A percentile compares a stretch with the other conserved stretches of the same genome.
Evolutionary conservation across 2,797 vertebrate genomes (phyloP).

Genomic region (Eremophila alpestris): DNA sequence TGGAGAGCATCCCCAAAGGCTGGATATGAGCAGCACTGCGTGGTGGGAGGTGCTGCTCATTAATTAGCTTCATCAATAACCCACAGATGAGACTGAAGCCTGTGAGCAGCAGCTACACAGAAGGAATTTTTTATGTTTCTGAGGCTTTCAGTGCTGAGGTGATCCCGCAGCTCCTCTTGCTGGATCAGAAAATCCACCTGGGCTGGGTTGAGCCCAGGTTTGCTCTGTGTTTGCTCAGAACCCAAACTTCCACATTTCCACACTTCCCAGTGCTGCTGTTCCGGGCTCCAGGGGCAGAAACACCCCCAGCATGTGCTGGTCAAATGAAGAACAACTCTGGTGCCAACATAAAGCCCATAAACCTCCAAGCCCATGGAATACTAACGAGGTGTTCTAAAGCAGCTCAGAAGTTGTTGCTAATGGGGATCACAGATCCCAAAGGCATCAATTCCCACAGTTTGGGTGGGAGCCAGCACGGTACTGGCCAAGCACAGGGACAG

Average conservation of each 20-base stretch:
- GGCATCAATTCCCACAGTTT: background rate
- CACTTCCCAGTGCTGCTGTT: background rate
- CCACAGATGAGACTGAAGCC: background rate
- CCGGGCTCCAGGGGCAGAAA: background rate
- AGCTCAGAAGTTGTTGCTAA: background rate
- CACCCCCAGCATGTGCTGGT: background rate
- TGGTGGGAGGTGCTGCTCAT: background rate
- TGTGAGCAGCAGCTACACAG: background rate
- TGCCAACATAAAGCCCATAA: background rate
- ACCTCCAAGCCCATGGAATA: background rate
- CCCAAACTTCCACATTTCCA: background rate
- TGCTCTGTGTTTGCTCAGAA: background rate
- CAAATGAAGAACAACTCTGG: background rate
- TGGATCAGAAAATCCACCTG: background rate
- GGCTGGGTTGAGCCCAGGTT: background rate
- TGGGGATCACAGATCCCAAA: background rate
- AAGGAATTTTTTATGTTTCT: background rate
- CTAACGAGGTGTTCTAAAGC: background rate
- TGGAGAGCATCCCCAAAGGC: background rate
- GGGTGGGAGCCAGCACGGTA: background rate
- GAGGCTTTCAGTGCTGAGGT: background rate
- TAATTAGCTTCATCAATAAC: background rate
- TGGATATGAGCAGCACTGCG: background rate
- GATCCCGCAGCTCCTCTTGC: background rate
- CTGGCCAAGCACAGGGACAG: accelerated